These are phyloP conservation scores for Parotia lawesii DNA, from an alignment of 2,113 vertebrate genomes.

Conservation along the genomic window DNA sequence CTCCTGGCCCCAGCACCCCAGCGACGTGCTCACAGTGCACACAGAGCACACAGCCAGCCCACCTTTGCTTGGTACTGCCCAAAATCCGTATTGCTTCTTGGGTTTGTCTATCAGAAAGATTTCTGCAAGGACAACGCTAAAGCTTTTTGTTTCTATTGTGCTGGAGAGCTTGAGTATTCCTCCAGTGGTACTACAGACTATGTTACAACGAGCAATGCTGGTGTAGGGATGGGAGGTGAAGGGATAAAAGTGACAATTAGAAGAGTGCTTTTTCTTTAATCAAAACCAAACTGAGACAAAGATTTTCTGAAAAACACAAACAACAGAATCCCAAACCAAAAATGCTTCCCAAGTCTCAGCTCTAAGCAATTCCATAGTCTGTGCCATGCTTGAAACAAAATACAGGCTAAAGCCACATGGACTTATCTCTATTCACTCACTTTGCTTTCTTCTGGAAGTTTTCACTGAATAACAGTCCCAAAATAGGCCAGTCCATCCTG, in stretches of 20 bases:
- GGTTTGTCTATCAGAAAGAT: not conserved
- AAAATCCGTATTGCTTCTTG: not conserved
- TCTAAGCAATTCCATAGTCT: not conserved
- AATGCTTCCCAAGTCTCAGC: not conserved
- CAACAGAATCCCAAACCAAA: not conserved
- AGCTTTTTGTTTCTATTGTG: not conserved
- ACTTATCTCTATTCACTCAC: not conserved
- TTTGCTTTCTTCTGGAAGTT: conserved; percentile 13
- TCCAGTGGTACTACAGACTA: not conserved
- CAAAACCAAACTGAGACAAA: not conserved
- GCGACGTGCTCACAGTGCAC: rapidly evolving
- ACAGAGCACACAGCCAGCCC: not conserved
- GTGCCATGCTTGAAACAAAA: not conserved
- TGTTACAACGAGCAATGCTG: not conserved
- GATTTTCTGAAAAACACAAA: not conserved
- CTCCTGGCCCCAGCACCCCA: not conserved
- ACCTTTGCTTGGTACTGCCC: not conserved
- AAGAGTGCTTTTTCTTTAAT: not conserved
- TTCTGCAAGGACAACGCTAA: not conserved
- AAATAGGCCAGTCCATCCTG: conserved; percentile 58
- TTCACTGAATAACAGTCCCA: conserved; percentile 51
- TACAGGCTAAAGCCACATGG: not conserved
- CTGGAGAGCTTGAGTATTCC: not conserved
- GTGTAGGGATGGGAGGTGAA: not conserved
- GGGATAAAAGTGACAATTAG: not conserved